These are phyloP conservation scores for Anser brachyrhynchus DNA, from an alignment of 2,113 vertebrate genomes.

Conservation along the genomic window DNA sequence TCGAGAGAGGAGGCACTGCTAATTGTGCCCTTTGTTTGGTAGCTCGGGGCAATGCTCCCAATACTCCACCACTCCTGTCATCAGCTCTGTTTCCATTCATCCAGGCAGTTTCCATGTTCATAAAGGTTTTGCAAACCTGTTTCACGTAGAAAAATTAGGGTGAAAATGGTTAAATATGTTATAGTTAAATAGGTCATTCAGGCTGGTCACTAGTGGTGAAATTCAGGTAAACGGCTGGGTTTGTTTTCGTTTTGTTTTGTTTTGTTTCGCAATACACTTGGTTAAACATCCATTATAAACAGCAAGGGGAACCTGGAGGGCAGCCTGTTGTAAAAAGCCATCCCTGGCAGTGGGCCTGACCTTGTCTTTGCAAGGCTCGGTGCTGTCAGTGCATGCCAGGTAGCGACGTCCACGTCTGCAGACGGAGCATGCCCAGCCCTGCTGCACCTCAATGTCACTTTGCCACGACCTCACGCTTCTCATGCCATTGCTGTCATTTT, in stretches of 20 bases:
- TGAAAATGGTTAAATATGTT: neutral
- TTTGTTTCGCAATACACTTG: neutral
- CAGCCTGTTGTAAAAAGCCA: accelerated
- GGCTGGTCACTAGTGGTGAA: neutral
- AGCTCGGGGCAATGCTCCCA: neutral
- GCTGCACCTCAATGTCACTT: neutral
- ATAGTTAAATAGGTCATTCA: neutral
- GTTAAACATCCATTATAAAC: neutral
- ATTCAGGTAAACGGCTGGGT: neutral
- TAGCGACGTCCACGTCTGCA: neutral
- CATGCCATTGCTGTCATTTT: neutral
- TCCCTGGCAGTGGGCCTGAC: neutral
- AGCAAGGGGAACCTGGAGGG: neutral
- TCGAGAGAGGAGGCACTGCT: constrained; percentile 28
- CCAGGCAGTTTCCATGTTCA: accelerated
- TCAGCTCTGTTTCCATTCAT: neutral
- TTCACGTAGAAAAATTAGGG: neutral
- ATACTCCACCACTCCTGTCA: accelerated
- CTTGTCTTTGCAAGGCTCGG: neutral
- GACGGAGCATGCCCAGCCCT: neutral
- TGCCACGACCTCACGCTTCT: neutral
- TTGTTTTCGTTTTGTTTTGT: too few relatives aligned
- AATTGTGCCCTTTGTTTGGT: neutral
- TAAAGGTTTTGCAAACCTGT: neutral
- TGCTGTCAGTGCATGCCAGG: neutral